Evolutionary conservation across 1,140 invertebrate genomes (phyloP).

Genomic region (Chionoecetes opilio): DNA sequence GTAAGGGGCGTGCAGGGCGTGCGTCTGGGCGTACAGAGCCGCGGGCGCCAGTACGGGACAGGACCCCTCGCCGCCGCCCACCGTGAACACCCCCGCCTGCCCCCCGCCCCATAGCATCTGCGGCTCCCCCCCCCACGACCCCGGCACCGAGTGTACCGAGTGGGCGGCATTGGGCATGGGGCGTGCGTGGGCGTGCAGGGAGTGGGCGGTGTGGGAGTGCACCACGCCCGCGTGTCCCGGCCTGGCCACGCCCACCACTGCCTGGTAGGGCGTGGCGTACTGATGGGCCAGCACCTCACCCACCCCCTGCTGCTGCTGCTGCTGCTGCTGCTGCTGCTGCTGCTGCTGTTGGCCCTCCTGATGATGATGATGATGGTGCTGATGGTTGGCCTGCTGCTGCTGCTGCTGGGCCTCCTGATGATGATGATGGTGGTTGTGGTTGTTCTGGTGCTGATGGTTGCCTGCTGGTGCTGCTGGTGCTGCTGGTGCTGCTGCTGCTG

Average conservation of each 20-base stretch:
- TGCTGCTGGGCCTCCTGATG: background rate
- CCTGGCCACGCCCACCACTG: conserved; percentile 42
- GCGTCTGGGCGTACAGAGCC: conserved; percentile 49
- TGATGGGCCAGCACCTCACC: conserved; percentile 62
- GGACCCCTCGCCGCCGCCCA: conserved; percentile 60
- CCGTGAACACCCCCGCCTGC: conserved; percentile 53
- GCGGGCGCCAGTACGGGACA: conserved; percentile 37
- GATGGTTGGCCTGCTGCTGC: background rate
- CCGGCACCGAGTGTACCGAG: conserved; percentile 65
- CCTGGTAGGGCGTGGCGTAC: conserved; percentile 68
- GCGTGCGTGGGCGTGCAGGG: conserved; percentile 47
- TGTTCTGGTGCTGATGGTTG: conserved; percentile 47
- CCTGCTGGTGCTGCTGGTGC: conserved; percentile 34
- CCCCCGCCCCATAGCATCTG: conserved; percentile 62
- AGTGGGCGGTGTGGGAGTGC: conserved; percentile 70
- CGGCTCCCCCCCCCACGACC: conserved; percentile 52
- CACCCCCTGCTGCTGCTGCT: background rate
- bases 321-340: conserved; percentile 48
- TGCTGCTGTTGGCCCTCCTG: background rate
- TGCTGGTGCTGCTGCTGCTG: conserved; percentile 59
- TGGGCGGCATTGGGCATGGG: conserved; percentile 57
- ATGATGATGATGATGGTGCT: background rate
- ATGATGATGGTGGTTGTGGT: background rate
- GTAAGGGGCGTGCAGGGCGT: conserved; percentile 52
- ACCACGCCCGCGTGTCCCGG: conserved; percentile 56